Percentiles rank a stretch among this genome's conserved stretches.
Conservation (phyloP, 2,797 vertebrate genomes). For the Astyanax mexicanus region DNA sequence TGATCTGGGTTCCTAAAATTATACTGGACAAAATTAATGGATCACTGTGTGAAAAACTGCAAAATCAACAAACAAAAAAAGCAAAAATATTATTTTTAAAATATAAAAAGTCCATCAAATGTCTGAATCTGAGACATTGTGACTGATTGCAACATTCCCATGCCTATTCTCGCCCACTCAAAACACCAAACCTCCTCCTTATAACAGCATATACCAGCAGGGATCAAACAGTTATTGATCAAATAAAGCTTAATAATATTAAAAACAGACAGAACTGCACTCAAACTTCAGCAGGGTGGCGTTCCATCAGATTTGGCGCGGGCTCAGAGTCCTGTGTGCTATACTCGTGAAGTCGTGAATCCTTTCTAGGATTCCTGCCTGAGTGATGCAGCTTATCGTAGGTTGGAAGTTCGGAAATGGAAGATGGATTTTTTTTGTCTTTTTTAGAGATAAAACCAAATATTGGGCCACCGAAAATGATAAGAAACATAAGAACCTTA, state of each 20-base stretch:
- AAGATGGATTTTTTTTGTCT: too few relatives aligned
- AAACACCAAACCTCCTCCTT: neutral
- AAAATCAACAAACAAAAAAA: neutral
- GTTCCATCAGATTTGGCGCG: neutral
- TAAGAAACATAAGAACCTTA: too few relatives aligned
- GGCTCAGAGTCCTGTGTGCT: neutral
- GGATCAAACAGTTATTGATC: neutral
- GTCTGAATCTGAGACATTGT: neutral
- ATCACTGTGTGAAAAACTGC: neutral
- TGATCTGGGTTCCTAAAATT: too few relatives aligned
- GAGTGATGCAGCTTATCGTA: neutral
- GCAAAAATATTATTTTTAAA: neutral
- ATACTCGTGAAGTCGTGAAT: neutral
- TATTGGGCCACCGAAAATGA: too few relatives aligned
- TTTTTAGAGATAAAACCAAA: too few relatives aligned
- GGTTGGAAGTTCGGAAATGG: conserved; percentile 3
- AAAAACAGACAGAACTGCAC: conserved; percentile 15
- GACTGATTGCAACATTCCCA: neutral
- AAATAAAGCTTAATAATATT: neutral
- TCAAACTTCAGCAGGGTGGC: neutral
- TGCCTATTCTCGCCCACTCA: neutral
- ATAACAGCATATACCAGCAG: neutral
- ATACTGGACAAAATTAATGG: too few relatives aligned
- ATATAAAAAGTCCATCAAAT: neutral
- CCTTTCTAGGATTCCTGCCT: neutral